Percentiles rank a stretch among this genome's conserved stretches.
These are phyloP conservation scores for Erpornis zantholeuca DNA, from an alignment of 2,113 vertebrate genomes.

Conservation along the genomic window DNA sequence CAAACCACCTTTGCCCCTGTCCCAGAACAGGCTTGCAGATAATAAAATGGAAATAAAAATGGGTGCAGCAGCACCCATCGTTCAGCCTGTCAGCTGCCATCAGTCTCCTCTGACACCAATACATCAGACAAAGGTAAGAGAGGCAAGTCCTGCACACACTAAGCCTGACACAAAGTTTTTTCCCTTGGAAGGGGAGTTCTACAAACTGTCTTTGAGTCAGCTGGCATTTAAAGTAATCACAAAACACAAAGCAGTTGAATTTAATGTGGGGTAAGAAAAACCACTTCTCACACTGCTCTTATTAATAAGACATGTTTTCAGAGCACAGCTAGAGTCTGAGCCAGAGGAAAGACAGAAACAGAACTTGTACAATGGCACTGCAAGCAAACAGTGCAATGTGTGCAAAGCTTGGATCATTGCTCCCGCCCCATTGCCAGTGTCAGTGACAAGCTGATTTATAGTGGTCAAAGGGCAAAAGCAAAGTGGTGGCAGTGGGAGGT, in stretches of 20 bases:
- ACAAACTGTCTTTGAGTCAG: not conserved
- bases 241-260: not conserved
- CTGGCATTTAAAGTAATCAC: not conserved
- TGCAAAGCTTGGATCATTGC: not conserved
- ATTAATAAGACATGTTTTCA: not conserved
- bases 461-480: not conserved
- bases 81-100: not conserved
- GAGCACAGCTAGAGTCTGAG: not conserved
- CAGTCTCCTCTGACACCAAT: not conserved
- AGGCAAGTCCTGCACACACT: not conserved
- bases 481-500: not conserved
- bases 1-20: not conserved
- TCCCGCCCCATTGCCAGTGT: not conserved
- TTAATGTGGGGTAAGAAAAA: not conserved
- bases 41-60: not conserved
- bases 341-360: not conserved
- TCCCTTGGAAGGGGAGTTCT: not conserved
- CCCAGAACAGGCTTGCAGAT: not conserved
- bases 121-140: not conserved
- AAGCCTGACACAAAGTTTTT: not conserved
- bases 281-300: not conserved
- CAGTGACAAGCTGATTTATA: not conserved
- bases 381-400: not conserved
- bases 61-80: not conserved
- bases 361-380: not conserved